A percentile compares a stretch with the other conserved stretches of the same genome.
These are phyloP conservation scores for Malaclemys terrapin DNA, from an alignment of 2,113 vertebrate genomes.

Conservation along the genomic window DNA sequence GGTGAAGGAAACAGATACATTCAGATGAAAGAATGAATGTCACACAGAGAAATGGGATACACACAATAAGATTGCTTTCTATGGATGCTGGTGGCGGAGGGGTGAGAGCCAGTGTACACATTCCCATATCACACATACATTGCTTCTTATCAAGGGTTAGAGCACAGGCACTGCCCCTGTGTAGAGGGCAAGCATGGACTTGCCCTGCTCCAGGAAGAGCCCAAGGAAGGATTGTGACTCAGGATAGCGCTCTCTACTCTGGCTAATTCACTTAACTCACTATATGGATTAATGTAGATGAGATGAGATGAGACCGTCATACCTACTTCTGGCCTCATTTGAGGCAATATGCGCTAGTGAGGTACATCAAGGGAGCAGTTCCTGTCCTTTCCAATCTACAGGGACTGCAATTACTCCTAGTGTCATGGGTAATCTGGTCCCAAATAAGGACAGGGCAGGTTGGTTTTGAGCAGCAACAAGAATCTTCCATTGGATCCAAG, in stretches of 20 bases:
- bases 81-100: background rate
- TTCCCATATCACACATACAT: background rate
- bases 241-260: background rate
- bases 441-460: background rate
- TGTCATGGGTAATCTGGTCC: background rate
- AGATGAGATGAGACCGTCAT: background rate
- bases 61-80: background rate
- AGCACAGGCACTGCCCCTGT: background rate
- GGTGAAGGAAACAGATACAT: background rate
- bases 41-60: background rate
- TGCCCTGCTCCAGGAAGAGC: background rate
- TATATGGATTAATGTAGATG: background rate
- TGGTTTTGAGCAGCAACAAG: background rate
- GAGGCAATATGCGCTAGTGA: background rate
- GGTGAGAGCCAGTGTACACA: background rate
- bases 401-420: background rate
- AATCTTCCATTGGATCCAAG: background rate
- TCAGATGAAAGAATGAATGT: background rate
- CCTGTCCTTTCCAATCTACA: background rate
- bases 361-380: background rate
- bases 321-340: background rate
- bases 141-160: background rate
- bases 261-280: background rate
- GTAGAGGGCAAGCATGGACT: background rate
- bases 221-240: background rate